Conservation (phyloP, 1,140 invertebrate genomes). For the Agrilus planipennis region DNA sequence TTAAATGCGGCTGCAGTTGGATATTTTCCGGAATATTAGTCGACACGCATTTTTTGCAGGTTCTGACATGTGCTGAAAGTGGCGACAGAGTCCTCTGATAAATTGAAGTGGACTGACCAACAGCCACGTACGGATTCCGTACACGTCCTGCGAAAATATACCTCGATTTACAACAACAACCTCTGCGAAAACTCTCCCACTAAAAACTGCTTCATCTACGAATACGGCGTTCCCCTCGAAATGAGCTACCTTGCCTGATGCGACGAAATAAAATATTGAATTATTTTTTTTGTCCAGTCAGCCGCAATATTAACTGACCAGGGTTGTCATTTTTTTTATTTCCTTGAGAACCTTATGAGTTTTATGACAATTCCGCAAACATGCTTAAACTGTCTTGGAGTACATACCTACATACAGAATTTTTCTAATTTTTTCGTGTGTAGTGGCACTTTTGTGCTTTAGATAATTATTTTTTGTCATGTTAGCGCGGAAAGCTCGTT, state of each 20-base stretch:
- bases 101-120: conserved; percentile 25
- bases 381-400: no score
- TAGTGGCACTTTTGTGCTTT: no score
- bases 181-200: conserved; percentile 3
- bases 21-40: conserved; percentile 18
- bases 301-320: conserved; percentile 18
- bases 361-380: no score
- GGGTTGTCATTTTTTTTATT: no score
- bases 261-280: conserved; percentile 19
- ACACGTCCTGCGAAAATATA: conserved; percentile 26
- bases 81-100: conserved; percentile 24
- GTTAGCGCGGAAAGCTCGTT: no score
- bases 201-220: not conserved
- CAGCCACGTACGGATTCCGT: conserved; percentile 18
- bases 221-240: conserved; percentile 3
- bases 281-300: conserved; percentile 20
- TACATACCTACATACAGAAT: no score
- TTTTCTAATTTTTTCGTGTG: no score
- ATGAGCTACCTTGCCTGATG: conserved; percentile 3
- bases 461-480: no score
- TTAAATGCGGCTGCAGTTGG: no score
- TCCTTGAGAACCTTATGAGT: no score
- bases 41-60: conserved; percentile 11
- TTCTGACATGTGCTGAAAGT: conserved; percentile 27
- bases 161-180: conserved; percentile 19